Evolutionary conservation across 2,113 vertebrate genomes (phyloP).

Genomic region (Romanogobio albipinnatus): DNA sequence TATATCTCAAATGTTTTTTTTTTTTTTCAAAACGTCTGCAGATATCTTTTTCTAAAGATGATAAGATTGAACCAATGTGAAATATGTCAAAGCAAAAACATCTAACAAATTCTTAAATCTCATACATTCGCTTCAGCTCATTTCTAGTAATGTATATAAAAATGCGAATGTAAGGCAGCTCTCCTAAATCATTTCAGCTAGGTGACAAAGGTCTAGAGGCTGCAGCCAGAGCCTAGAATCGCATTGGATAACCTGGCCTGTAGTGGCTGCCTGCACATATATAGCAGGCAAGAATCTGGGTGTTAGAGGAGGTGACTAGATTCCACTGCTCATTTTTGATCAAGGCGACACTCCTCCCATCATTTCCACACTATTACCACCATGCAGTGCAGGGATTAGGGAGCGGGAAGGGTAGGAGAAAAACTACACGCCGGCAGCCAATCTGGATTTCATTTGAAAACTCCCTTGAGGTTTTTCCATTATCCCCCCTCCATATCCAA

Average conservation of each 20-base stretch:
- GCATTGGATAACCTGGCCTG: constrained; percentile 28
- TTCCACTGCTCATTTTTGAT: constrained; percentile 65
- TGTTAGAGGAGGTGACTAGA: constrained; percentile 63
- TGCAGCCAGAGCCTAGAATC: constrained; percentile 28
- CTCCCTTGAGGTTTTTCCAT: constrained; percentile 88
- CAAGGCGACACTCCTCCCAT: constrained; percentile 68
- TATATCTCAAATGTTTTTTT: not conserved
- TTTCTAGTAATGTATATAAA: constrained; percentile 30
- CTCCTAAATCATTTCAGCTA: constrained; percentile 31
- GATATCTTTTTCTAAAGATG: not conserved
- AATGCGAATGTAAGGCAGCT: not conserved
- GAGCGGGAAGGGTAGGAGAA: constrained; percentile 49
- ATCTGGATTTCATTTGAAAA: constrained; percentile 82
- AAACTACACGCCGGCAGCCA: constrained; percentile 76
- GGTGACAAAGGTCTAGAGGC: constrained; percentile 33
- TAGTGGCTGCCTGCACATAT: not conserved
- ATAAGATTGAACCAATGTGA: not conserved
- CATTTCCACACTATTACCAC: constrained; percentile 78
- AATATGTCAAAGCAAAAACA: not conserved
- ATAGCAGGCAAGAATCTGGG: constrained; percentile 55
- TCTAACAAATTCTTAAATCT: constrained; percentile 14
- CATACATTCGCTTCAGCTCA: constrained; percentile 5
- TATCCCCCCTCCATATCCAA: constrained; percentile 80
- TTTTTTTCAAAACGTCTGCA: not conserved
- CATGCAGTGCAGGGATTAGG: constrained; percentile 76